phyloP scores from a whole-genome alignment of 2,797 vertebrate genomes.

The Paratrypauchen microcephalus region DNA sequence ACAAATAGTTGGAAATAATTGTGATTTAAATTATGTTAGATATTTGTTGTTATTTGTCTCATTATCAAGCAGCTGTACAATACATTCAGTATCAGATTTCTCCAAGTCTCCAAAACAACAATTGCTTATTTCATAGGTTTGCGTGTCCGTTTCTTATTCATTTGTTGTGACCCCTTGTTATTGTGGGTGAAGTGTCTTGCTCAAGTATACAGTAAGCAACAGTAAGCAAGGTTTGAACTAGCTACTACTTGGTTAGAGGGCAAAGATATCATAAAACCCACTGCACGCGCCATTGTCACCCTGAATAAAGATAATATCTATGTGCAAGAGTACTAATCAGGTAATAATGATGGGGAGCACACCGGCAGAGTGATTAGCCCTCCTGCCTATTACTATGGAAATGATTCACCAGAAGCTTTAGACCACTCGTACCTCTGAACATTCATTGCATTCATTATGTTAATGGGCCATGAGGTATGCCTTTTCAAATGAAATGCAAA shows the following conservation, averaged over 20 bases:
- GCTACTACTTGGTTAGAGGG: no score
- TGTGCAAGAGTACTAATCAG: background rate
- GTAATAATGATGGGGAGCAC: background rate
- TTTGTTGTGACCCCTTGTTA: no score
- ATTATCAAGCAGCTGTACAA: no score
- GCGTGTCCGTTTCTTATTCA: no score
- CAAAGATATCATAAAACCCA: background rate
- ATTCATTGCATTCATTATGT: background rate
- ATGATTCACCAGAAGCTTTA: background rate
- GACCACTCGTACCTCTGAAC: background rate
- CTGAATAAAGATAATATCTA: background rate
- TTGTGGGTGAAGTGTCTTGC: no score
- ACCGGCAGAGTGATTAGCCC: background rate
- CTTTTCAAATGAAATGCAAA: slow-evolving; percentile 4
- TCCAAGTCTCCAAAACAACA: no score
- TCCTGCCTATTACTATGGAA: background rate
- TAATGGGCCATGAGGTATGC: background rate
- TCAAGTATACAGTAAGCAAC: no score
- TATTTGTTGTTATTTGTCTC: no score
- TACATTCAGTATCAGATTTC: no score
- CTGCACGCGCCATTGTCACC: background rate
- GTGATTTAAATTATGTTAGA: no score
- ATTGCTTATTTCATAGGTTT: no score
- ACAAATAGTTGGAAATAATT: no score
- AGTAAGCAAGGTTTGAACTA: background rate